Base-by-base conservation (phyloP, 2,888 invertebrate species). In the Clitarchus hookeri region DNA sequence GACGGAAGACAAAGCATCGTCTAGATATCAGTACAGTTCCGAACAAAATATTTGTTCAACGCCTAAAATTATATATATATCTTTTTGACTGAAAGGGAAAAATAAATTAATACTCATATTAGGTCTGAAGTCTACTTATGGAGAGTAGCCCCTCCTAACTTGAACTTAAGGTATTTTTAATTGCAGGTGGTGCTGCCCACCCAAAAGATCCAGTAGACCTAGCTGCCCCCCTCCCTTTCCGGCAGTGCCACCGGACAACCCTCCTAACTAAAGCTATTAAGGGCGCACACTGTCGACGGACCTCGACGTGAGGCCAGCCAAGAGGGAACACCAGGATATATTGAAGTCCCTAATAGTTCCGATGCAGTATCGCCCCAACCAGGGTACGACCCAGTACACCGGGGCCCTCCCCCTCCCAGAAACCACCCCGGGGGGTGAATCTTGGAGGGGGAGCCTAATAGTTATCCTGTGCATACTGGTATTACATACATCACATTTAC, bases 221-320 rank as follows among this genome's bases (percentile, higher is more conserved):
- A 65, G 65, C 19, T 65, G 65, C n/a, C 65, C 65, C 65, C 6
- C 65, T 16, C 65, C 6, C 23, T 65, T 12, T 16, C 23, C 6
- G 6, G 23, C 48, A 23, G 65, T 23, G 65, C 23, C 65, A 12
- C 65, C 19, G 65, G 23, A 65, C 65, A 19, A 23, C 65, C 23
- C 65, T 65, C 65, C 65, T 65, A 65, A 65, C 65, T n/a, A 65
- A 65, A 65, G 65, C 65, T 65, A 65, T 65, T 65, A 65, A 19
- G 65, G 65, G 19, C 6, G 16, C 11, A 8, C 19, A n/a, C 65
- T 6, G 6, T 65, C 23, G 65, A 65, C 65, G 11, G 19, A 16
- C 65, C 65, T 65, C 65, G 23, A 6, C 11, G 12, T 48, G 65
- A 65, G 65, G 16, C 65, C 65, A 65, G 16, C 65, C 65, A 19